A percentile compares a stretch with the other conserved stretches of the same genome.
phyloP scores from a whole-genome alignment of 2,113 vertebrate genomes.

The Podarcis muralis region DNA sequence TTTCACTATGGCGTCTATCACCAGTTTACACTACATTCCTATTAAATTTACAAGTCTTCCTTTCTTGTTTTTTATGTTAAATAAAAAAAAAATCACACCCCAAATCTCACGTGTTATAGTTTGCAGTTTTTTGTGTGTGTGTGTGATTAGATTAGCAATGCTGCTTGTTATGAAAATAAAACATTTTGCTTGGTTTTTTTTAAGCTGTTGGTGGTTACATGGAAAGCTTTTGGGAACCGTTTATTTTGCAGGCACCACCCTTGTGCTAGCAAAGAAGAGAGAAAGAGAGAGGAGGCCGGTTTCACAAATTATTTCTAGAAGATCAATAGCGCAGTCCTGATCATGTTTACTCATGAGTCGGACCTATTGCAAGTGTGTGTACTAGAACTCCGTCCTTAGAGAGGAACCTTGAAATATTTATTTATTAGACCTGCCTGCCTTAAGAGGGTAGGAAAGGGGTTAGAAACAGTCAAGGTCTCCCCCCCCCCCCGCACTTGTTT shows the following conservation, averaged over 20 bases:
- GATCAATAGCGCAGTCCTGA: background rate
- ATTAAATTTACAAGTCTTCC: background rate
- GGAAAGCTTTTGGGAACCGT: background rate
- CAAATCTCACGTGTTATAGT: background rate
- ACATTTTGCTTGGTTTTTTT: background rate
- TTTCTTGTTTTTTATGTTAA: no score
- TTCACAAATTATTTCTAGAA: background rate
- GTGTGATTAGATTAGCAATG: background rate
- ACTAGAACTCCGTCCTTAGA: background rate
- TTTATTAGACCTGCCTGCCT: background rate
- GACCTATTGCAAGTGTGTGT: background rate
- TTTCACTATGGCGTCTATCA: no score
- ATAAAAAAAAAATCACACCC: background rate
- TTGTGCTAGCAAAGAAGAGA: background rate
- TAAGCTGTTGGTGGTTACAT: background rate
- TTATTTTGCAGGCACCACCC: background rate
- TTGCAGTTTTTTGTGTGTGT: no score
- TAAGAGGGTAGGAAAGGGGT: background rate
- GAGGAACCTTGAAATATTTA: background rate
- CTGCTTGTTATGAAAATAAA: background rate
- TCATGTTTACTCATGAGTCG: background rate
- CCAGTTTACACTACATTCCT: background rate
- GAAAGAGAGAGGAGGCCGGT: no score
- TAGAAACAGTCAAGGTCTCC: no score
- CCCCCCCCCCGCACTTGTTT: background rate